Evolutionary conservation across 2,113 vertebrate species (phyloP).

Genomic region (Neolamprologus modestus): DNA sequence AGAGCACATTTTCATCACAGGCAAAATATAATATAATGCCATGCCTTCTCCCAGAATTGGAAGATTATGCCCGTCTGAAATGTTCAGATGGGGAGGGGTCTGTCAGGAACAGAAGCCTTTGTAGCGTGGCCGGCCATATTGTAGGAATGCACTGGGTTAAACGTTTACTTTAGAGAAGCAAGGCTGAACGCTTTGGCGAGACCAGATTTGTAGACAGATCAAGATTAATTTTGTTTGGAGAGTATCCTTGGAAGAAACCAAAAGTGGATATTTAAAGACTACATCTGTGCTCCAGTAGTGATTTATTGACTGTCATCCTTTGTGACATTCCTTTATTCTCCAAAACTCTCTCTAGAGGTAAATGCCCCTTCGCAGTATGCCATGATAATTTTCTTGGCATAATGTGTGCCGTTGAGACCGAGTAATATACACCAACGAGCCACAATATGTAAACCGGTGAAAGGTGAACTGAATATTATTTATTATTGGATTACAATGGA

Average conservation of each 20-base stretch:
- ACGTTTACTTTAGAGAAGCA: neutral
- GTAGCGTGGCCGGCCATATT: neutral
- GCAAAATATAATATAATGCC: neutral
- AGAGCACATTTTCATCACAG: constrained; percentile 2
- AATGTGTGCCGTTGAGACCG: neutral
- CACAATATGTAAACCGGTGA: neutral
- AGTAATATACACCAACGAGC: neutral
- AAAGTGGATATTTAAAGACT: neutral
- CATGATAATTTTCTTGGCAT: neutral
- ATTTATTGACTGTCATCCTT: neutral
- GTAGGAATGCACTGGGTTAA: neutral
- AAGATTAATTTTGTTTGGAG: neutral
- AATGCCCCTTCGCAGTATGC: neutral
- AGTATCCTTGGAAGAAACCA: neutral
- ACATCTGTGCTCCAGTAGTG: neutral
- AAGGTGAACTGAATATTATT: neutral
- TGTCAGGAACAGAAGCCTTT: neutral
- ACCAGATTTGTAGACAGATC: neutral
- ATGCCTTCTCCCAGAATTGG: neutral
- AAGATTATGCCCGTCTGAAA: neutral
- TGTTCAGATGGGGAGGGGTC: neutral
- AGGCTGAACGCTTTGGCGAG: neutral
- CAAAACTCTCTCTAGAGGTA: neutral
- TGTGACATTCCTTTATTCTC: neutral
- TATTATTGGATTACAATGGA: neutral